Percentiles rank a stretch among this genome's conserved stretches.
Evolutionary conservation across 2,113 vertebrate species (phyloP).

Genomic region (Pycnonotus jocosus): DNA sequence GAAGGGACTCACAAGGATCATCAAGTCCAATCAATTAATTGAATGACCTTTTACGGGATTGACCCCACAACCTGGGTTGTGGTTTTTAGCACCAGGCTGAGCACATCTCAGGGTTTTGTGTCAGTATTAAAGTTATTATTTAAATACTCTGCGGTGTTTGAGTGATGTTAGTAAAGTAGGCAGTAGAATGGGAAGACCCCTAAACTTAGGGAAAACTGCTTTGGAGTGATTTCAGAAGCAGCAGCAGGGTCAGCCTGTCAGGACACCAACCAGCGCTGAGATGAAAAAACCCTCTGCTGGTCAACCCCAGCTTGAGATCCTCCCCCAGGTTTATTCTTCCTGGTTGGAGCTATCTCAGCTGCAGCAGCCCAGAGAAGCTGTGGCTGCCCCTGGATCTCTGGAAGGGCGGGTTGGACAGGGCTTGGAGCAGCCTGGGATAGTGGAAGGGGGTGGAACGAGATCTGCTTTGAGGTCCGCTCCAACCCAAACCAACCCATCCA

Average conservation of each 20-base stretch:
- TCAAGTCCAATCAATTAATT: no score
- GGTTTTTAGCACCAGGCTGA: background rate
- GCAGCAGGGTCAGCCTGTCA: background rate
- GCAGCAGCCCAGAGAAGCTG: background rate
- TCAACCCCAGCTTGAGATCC: background rate
- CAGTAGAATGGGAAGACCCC: background rate
- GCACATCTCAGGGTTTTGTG: background rate
- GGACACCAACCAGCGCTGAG: fast-evolving
- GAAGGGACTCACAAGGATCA: background rate
- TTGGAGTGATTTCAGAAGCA: background rate
- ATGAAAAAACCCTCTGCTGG: background rate
- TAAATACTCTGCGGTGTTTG: background rate
- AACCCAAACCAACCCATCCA: background rate
- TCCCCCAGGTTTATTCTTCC: background rate
- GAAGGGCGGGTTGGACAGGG: fast-evolving
- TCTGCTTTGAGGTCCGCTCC: background rate
- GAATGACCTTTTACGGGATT: background rate
- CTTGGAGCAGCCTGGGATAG: background rate
- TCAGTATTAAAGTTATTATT: fast-evolving
- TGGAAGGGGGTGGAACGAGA: background rate
- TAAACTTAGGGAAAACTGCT: background rate
- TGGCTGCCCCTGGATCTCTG: background rate
- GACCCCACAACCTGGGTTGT: background rate
- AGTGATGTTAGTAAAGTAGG: background rate
- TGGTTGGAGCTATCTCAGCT: background rate